These are phyloP conservation scores for Nyctereutes procyonoides DNA, from an alignment of 2,113 vertebrate species.

Conservation along the genomic window DNA sequence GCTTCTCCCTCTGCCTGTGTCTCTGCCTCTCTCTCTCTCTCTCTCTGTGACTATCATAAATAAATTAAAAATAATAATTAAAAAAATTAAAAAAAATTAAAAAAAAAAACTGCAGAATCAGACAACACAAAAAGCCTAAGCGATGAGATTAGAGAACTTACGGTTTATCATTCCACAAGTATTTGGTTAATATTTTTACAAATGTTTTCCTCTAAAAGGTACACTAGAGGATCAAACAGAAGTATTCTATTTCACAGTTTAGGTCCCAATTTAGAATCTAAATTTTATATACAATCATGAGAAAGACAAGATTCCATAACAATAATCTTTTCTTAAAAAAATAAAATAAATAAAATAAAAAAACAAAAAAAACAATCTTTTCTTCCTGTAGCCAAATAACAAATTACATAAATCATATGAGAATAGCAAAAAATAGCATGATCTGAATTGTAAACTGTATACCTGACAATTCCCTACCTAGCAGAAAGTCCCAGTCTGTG, in stretches of 20 bases:
- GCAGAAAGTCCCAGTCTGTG: background rate
- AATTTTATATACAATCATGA: background rate
- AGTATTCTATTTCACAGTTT: background rate
- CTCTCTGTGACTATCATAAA: too few species aligned
- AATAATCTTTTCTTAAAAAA: background rate
- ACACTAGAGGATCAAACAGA: background rate
- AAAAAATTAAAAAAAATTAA: too few species aligned
- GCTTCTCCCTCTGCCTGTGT: too few species aligned
- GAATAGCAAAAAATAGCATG: background rate
- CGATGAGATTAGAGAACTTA: background rate
- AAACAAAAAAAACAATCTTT: background rate
- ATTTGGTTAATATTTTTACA: slow-evolving; percentile 13
- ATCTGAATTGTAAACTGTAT: background rate
- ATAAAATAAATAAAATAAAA: too few species aligned
- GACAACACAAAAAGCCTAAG: background rate
- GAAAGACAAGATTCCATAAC: background rate
- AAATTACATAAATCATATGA: background rate
- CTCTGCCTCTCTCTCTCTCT: too few species aligned
- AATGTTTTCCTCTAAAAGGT: background rate
- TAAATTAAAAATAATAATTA: too few species aligned
- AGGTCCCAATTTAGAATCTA: background rate
- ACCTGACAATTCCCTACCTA: background rate
- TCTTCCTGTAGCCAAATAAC: background rate
- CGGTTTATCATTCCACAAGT: background rate
- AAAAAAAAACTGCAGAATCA: background rate